Evolutionary conservation across 2,113 vertebrate genomes (phyloP), one percentile per base, ranked within the genome.

Genomic region (Gyps fulvus): DNA sequence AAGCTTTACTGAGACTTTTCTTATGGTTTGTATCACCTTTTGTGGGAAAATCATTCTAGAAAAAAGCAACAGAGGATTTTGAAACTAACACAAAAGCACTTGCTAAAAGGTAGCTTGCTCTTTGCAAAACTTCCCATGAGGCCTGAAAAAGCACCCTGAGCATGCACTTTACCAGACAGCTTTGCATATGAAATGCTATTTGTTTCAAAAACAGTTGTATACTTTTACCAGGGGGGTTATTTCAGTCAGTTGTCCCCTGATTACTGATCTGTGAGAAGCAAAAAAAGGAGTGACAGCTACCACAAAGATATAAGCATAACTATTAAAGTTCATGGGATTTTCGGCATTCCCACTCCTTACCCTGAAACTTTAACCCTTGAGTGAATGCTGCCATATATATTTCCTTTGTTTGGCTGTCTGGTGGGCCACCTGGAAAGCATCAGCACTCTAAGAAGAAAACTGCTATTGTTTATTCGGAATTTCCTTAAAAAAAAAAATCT

Each of bases 111-210:
- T 66, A 85, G 43, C 18, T 88, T 63, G 58, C 50, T 90, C 32
- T 76, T 81, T 52, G 66, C 62, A 86, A 66, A 91, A 80, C 70
- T 96, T 88, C 90, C 95, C 80, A 62, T 4, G 47, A 65, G 45
- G 27, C 78, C 87, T 70, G 73, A 80, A 93, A 96, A 95, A 95
- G 23, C 78, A 95, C 94, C 89, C 43, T 43, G 45, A 62, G 73
- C 63, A 73, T 15, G 26, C 38, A 55, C 77, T 65, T 86, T 69
- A 93, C 58, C 82, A 88, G 66, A 57, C 58, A 91, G 78, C 45
- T 96, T 95, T 95, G 93, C 91, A 96, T 87, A 82, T 31, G 32
- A 83, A 94, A 73, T 14, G 43, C 65, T 82, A 58, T 47, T 85
- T 61, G 58, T 67, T 91, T 95, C 89, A 80, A 62, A 83, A 72